Evolutionary conservation across 2,888 invertebrate genomes (phyloP), one percentile per base, ranked within the genome.

Genomic region (Andrena camellia): DNA sequence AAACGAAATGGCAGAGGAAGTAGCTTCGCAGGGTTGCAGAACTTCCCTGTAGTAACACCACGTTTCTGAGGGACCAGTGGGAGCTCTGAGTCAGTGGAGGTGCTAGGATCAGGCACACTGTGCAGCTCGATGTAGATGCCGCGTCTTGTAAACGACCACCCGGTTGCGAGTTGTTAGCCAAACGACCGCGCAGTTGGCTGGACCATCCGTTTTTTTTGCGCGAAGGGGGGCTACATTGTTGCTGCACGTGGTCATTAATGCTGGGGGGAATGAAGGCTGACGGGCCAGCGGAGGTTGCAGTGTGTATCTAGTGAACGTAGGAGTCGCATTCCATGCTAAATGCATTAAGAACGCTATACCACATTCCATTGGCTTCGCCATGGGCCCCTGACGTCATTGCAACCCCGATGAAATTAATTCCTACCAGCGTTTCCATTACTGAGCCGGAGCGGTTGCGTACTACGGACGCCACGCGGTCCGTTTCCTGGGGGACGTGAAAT

Each of bases 301-400:
- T 10, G 10, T 52, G 70, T 76, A 77, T 76, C 74, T 70, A 81
- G 83, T 73, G 87, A 88, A 84, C 86, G 89, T 90, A 90, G 89
- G 89, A 90, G 89, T 89, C 74, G 85, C 90, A 90, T 90, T 89
- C 90, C 90, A 86, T 81, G 87, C 73, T 89, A 90, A 90, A 90
- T 89, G 89, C 89, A 89, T 89, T 86, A 88, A 87, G 89, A 90
- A 89, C 86, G 87, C 87, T 85, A 89, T 88, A 78, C 78, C 76
- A 42, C 85, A 76, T 85, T 84, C 84, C 81, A 31, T 23, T 62
- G 62, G 71, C 52, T 64, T 74, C 69, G 54, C 62, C 33, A 52
- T 52, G 23, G 57, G 4, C 71, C 50, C n/a, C 31, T 26, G 63
- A 59, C 57, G 67, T 83, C 72, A 71, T 73, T 60, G 57, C 78